Percentiles rank a stretch among this genome's conserved stretches.
phyloP scores from a whole-genome alignment of 2,888 invertebrate genomes.

The Parnassius smintheus region DNA sequence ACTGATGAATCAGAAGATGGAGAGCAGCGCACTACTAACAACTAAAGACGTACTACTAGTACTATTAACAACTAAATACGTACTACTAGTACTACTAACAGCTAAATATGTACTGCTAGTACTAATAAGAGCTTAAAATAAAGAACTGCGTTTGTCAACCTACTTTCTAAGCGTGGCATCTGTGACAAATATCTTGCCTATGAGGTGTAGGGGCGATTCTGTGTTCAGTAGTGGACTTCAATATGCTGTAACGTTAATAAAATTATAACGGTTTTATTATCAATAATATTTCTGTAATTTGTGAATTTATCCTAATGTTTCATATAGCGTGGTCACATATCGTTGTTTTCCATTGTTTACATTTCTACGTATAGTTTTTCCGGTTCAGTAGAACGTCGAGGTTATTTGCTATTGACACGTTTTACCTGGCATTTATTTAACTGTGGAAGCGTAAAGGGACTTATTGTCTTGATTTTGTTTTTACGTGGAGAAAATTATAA shows the following conservation, averaged over 20 bases:
- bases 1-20: no score
- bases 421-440: conserved; percentile 6
- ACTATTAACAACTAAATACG: no score
- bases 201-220: no score
- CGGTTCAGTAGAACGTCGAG: conserved; percentile 48
- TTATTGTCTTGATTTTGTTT: conserved; percentile 7
- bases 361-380: conserved; percentile 50
- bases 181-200: no score
- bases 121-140: no score
- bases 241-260: not conserved
- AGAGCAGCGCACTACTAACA: no score
- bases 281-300: not conserved
- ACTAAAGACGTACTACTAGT: no score
- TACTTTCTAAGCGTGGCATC: no score
- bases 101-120: no score
- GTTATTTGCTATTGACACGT: conserved; percentile 30
- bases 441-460: not conserved
- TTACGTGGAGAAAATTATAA: conserved; percentile 1
- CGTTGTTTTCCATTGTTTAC: conserved; percentile 55
- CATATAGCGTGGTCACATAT: conserved; percentile 3
- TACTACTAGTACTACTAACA: no score
- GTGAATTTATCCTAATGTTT: not conserved
- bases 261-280: not conserved
- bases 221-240: no score
- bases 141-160: no score